Conservation (phyloP, 2,113 vertebrate genomes). For the Plectropomus leopardus region DNA sequence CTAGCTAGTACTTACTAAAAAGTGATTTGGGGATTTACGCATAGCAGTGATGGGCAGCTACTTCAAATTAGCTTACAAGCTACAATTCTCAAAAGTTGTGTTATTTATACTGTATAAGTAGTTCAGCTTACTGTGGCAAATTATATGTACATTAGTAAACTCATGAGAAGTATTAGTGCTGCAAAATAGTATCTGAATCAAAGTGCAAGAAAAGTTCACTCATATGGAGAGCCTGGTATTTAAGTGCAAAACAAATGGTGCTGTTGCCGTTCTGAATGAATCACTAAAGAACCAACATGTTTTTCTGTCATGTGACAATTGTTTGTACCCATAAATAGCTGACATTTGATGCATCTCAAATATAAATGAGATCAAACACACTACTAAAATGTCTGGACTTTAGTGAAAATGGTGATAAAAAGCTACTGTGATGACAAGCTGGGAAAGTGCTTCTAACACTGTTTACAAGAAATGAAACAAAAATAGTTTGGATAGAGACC, state of each 20-base stretch:
- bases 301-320: not conserved
- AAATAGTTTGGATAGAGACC: constrained; percentile 13
- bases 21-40: not conserved
- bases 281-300: not conserved
- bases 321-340: not conserved
- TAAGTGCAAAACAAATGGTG: not conserved
- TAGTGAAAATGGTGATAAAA: not conserved
- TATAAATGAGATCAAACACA: not conserved
- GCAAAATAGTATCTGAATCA: not conserved
- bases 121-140: not conserved
- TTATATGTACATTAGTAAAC: not conserved
- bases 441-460: not conserved
- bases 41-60: not conserved
- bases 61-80: not conserved
- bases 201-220: not conserved
- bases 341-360: not conserved
- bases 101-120: not conserved
- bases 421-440: not conserved
- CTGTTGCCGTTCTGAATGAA: not conserved
- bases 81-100: not conserved
- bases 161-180: not conserved
- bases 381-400: not conserved
- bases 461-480: constrained; percentile 3
- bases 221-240: not conserved
- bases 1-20: not conserved